phyloP scores from a whole-genome alignment of 1,140 invertebrate species.

The Temnothorax nylanderi region DNA sequence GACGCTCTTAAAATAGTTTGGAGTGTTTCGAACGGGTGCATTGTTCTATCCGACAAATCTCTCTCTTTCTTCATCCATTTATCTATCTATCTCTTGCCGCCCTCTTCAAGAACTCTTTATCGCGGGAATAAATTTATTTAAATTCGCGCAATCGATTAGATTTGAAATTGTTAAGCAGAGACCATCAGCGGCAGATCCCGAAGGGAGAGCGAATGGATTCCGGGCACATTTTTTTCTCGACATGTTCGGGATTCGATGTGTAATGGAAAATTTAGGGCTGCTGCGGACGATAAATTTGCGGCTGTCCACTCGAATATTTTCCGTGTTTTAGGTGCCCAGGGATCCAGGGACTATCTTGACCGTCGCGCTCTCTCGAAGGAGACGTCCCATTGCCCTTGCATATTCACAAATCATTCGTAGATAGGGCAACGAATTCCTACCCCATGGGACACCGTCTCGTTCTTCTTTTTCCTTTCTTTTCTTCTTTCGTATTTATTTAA shows the following conservation, averaged over 20 bases:
- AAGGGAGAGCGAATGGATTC: constrained; percentile 75
- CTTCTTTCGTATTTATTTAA: constrained; percentile 74
- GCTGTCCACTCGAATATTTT: constrained; percentile 85
- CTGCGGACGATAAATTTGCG: constrained; percentile 83
- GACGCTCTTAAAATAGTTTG: constrained; percentile 1
- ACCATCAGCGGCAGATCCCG: constrained; percentile 45
- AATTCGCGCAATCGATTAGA: constrained; percentile 15
- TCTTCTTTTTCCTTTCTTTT: constrained; percentile 67
- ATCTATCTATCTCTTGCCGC: too few relatives aligned
- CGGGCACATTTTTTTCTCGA: constrained; percentile 72
- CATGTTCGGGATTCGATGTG: constrained; percentile 79
- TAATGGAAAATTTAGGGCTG: constrained; percentile 85
- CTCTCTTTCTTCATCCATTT: background rate
- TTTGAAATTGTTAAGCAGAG: constrained; percentile 14
- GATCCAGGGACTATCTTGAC: constrained; percentile 83
- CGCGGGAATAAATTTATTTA: constrained; percentile 21
- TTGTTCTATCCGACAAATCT: background rate
- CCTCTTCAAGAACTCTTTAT: background rate
- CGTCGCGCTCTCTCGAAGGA: constrained; percentile 80
- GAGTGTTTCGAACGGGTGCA: background rate
- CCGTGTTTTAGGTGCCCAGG: constrained; percentile 83
- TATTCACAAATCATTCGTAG: constrained; percentile 85
- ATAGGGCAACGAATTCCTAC: constrained; percentile 72
- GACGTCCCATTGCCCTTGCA: constrained; percentile 83
- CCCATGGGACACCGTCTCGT: constrained; percentile 71